These are phyloP conservation scores for Watsonalla binaria DNA, from an alignment of 2,888 invertebrate genomes.

Conservation along the genomic window DNA sequence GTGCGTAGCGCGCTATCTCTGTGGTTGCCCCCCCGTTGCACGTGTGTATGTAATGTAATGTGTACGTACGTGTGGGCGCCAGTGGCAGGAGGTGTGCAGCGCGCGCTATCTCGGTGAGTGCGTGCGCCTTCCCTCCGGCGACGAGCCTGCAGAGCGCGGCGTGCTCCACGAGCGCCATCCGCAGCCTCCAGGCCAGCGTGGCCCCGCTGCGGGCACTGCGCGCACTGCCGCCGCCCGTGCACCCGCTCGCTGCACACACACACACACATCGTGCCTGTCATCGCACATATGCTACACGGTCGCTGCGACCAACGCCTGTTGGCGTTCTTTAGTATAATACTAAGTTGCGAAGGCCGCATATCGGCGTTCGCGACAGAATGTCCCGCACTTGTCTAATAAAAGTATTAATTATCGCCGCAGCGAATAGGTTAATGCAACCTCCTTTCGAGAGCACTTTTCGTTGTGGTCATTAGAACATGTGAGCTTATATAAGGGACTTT, in stretches of 20 bases:
- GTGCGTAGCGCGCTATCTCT: no score
- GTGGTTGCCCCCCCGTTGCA: no score
- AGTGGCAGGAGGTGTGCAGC: constrained; percentile 46
- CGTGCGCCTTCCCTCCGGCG: constrained; percentile 96
- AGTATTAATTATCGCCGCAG: no score
- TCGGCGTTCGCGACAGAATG: no score
- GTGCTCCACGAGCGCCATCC: constrained; percentile 96
- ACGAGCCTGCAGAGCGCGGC: constrained; percentile 98
- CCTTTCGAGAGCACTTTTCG: no score
- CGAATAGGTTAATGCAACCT: no score
- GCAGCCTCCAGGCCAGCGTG: constrained; percentile 88
- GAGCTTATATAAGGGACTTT: no score
- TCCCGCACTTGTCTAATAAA: no score
- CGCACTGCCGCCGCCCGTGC: constrained; percentile 75
- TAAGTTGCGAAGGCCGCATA: no score
- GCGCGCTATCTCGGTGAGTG: constrained; percentile 86
- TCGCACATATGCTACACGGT: background rate
- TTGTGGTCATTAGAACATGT: no score
- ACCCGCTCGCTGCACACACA: background rate
- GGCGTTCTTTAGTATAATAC: no score
- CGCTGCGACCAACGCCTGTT: no score
- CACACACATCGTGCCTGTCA: background rate
- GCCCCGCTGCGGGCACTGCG: constrained; percentile 37
- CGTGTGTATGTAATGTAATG: background rate
- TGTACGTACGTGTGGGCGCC: constrained; percentile 32